Conservation (phyloP, 2,797 vertebrate genomes). For the Xenops minutus region DNA sequence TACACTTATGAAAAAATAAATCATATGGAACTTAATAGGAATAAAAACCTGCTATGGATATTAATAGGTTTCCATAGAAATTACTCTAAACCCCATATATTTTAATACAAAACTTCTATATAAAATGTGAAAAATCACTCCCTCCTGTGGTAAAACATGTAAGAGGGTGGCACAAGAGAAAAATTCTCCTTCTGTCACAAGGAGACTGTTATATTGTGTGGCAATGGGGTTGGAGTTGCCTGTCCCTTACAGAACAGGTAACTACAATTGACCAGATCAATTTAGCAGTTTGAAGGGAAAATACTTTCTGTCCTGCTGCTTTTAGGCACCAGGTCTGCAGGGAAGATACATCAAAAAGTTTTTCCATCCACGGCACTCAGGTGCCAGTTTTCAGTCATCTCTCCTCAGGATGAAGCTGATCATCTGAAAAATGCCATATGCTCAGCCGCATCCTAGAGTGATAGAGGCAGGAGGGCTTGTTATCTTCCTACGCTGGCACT, state of each 20-base stretch:
- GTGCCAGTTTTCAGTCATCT: background rate
- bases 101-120: background rate
- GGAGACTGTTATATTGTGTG: background rate
- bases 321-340: background rate
- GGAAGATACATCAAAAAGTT: background rate
- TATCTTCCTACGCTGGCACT: background rate
- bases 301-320: background rate
- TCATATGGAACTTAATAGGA: background rate
- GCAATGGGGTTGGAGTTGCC: background rate
- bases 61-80: constrained; percentile 6
- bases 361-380: background rate
- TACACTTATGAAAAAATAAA: background rate
- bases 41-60: background rate
- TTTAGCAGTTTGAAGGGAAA: background rate
- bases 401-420: background rate
- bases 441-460: background rate
- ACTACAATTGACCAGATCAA: background rate
- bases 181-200: background rate
- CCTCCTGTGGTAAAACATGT: constrained; percentile 38
- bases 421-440: background rate
- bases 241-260: background rate
- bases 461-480: background rate
- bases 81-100: background rate
- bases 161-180: background rate
- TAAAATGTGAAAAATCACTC: constrained; percentile 46